phyloP scores from a whole-genome alignment of 2,888 invertebrate species.

The Coecobrya sp. region DNA sequence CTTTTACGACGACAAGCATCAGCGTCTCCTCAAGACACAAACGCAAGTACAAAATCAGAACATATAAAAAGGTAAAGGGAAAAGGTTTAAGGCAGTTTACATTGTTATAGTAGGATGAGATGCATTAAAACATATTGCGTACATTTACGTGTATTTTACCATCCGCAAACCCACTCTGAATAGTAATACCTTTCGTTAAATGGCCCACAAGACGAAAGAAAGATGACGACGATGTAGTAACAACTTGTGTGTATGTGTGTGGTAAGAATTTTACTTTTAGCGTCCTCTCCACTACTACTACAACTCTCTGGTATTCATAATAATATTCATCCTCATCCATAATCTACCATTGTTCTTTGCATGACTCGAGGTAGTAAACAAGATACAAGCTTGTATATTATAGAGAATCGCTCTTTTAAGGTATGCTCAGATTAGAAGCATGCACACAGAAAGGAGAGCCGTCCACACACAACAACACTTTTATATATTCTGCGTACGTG shows the following conservation, averaged over 20 bases:
- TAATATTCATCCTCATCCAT: conserved; percentile 37
- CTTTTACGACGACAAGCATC: not conserved
- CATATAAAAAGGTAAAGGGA: conserved; percentile 8
- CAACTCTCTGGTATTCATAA: not conserved
- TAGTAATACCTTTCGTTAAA: not conserved
- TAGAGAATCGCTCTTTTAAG: not conserved
- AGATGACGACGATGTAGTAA: not conserved
- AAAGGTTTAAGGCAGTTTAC: conserved; percentile 1
- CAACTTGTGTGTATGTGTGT: not conserved
- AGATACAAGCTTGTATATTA: conserved; percentile 26
- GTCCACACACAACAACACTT: not conserved
- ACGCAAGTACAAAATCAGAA: too few relatives aligned
- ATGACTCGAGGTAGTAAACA: conserved; percentile 53
- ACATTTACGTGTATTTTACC: not conserved
- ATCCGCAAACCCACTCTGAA: not conserved
- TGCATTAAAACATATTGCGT: conserved; percentile 23
- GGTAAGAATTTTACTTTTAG: not conserved
- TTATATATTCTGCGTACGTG: not conserved
- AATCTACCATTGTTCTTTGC: conserved; percentile 50
- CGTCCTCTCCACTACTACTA: not conserved
- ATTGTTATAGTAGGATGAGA: not conserved
- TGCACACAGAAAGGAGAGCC: conserved; percentile 60
- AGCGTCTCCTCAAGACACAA: not conserved
- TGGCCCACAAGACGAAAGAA: not conserved
- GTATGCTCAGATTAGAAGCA: conserved; percentile 52